Evolutionary conservation across 2,888 invertebrate species (phyloP), one percentile per base, ranked within the genome.

Genomic region (Drosophila antonietae): DNA sequence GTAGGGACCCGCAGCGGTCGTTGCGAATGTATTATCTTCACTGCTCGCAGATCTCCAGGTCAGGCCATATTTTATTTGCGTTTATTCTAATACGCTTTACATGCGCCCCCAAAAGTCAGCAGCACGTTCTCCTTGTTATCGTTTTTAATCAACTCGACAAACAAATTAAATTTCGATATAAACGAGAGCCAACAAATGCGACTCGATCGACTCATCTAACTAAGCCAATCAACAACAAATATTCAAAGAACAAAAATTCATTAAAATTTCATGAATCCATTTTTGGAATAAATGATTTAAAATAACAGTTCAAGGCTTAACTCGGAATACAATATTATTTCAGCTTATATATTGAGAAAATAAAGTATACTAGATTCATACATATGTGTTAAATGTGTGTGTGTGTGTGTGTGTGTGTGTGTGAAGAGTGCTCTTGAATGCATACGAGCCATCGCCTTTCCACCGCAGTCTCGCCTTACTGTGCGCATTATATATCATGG

Each of bases 401-500:
- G 28, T 28, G 28, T 28, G 6, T 1, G n/a, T n/a, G 20, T 20
- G 20, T 20, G 28, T 28, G 28, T 28, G 28, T 28, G 6, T 28
- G 28, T 20, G 33, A 9, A 20, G 33, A 18, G 18, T 20, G 33
- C 8, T 33, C 31, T 18, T 18, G 33, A 31, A 28, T 3, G 33
- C 18, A 33, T 33, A 33, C 18, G 12, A 8, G 7, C 14, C 14
- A 8, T 51, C 8, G 33, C 3, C 51, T 14, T 14, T 3, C 8
- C 18, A 8, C 31, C 3, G 33, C 12, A 33, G 7, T 7, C 33
- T 18, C 12, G 18, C 18, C 33, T 31, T 31, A 20, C 39, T 49
- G 51, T 18, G 20, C 12, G 14, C 23, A 28, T 39, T 60, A 78
- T 75, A 81, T 68, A 81, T 78, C 84, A 86, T 71, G 64, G 66